These are phyloP conservation scores for Todiramphus saurophagus DNA, from an alignment of 2,113 vertebrate species.

Conservation along the genomic window DNA sequence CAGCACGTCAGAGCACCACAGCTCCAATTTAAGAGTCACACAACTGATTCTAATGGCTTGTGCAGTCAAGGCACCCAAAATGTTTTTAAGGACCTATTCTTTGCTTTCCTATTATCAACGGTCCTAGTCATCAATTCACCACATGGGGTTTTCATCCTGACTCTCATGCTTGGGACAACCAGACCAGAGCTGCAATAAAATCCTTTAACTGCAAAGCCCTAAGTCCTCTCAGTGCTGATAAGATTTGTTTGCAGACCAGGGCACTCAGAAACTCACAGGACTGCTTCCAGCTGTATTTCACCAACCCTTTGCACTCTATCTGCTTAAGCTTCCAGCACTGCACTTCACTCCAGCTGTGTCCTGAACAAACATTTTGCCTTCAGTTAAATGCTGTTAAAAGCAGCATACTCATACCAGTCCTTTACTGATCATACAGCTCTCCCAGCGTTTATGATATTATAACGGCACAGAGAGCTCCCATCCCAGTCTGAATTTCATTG, in stretches of 20 bases:
- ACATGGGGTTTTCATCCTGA: background rate
- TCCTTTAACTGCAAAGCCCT: background rate
- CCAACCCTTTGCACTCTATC: background rate
- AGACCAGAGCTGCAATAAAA: background rate
- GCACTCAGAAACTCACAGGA: background rate
- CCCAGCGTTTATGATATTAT: background rate
- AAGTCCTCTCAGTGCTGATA: background rate
- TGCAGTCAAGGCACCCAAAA: background rate
- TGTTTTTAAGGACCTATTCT: background rate
- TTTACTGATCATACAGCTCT: background rate
- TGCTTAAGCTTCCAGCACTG: background rate
- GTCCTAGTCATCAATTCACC: background rate
- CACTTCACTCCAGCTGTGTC: background rate
- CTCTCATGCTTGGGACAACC: background rate
- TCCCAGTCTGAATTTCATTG: background rate
- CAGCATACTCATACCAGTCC: background rate
- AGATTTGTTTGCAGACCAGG: background rate
- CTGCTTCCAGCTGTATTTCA: background rate
- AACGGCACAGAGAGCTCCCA: background rate
- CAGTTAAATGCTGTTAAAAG: background rate
- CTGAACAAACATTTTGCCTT: background rate
- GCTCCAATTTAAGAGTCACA: background rate
- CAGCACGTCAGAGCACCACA: rapidly evolving
- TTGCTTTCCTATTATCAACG: background rate
- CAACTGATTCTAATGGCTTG: background rate